Conservation (phyloP, 1,140 invertebrate genomes). For the Rhizoglyphus robini region DNA sequence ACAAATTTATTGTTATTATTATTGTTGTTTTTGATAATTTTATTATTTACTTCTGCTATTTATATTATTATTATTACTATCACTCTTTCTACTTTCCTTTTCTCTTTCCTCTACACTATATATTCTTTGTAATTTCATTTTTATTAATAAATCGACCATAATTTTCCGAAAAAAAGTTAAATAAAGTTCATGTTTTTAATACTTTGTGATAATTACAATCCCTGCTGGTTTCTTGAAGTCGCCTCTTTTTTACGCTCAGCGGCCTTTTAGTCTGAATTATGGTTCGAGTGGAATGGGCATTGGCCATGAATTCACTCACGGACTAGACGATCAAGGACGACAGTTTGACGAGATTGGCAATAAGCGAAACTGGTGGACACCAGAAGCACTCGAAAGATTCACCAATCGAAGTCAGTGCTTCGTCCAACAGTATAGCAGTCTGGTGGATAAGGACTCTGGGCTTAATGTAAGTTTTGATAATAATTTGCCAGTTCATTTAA, state of each 20-base stretch:
- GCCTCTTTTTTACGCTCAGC: constrained; percentile 33
- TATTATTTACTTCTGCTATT: too few species aligned
- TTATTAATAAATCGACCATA: constrained; percentile 18
- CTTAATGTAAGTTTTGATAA: background rate
- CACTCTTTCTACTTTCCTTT: too few species aligned
- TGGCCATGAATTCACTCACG: constrained; percentile 35
- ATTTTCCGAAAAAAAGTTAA: background rate
- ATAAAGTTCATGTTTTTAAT: background rate
- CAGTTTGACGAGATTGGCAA: constrained; percentile 23
- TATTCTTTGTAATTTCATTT: too few species aligned
- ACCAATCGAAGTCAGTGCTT: constrained; percentile 20
- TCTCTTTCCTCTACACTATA: constrained; percentile 46
- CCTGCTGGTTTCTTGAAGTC: constrained; percentile 34
- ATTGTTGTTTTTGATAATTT: too few species aligned
- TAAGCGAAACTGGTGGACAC: constrained; percentile 23
- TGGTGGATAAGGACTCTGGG: background rate
- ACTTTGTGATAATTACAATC: constrained; percentile 24
- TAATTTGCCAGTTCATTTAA: background rate
- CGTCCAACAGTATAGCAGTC: constrained; percentile 20
- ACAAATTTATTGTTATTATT: too few species aligned
- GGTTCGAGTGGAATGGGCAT: constrained; percentile 34
- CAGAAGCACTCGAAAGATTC: constrained; percentile 19
- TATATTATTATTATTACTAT: too few species aligned
- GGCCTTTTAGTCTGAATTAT: constrained; percentile 33
- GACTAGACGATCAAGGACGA: constrained; percentile 24